Percentiles rank a stretch among this genome's conserved stretches.
phyloP scores from a whole-genome alignment of 1,140 invertebrate genomes.

The Cheumatopsyche charites region DNA sequence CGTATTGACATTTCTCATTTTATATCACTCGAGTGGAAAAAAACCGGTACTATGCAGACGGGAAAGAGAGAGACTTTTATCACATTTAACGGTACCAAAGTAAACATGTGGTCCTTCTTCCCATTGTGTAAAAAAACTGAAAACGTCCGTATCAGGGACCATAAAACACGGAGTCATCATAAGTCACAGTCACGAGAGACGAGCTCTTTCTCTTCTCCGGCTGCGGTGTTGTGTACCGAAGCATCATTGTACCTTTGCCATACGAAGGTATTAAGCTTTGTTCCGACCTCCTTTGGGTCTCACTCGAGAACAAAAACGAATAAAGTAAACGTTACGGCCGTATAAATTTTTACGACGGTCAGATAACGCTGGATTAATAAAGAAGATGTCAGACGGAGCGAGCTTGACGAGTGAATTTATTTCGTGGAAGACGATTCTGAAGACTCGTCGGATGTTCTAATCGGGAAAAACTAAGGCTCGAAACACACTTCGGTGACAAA shows the following conservation, averaged over 20 bases:
- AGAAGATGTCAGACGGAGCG: slow-evolving; percentile 10
- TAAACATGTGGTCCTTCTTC: slow-evolving; percentile 10
- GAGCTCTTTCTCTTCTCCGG: too few relatives aligned
- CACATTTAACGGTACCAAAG: background rate
- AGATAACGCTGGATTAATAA: slow-evolving; percentile 21
- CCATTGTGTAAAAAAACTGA: background rate
- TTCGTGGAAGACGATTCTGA: too few relatives aligned
- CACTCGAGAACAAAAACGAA: background rate
- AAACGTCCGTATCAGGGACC: background rate
- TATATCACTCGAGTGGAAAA: background rate
- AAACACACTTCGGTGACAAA: too few relatives aligned
- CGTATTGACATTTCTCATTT: slow-evolving; percentile 18
- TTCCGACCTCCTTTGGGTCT: background rate
- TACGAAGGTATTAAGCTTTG: too few relatives aligned
- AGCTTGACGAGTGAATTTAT: slow-evolving; percentile 6
- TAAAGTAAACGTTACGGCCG: slow-evolving; percentile 12
- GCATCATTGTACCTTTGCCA: too few relatives aligned
- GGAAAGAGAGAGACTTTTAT: background rate
- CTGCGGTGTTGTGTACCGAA: too few relatives aligned
- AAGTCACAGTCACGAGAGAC: background rate
- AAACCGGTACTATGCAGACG: background rate
- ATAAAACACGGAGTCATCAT: slow-evolving; percentile 10
- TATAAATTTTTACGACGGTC: slow-evolving; percentile 6
- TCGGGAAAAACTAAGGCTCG: too few relatives aligned
- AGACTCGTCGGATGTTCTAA: too few relatives aligned